Base-by-base conservation (phyloP, 2,888 invertebrate species). In the Dicyrtomina minuta region DNA sequence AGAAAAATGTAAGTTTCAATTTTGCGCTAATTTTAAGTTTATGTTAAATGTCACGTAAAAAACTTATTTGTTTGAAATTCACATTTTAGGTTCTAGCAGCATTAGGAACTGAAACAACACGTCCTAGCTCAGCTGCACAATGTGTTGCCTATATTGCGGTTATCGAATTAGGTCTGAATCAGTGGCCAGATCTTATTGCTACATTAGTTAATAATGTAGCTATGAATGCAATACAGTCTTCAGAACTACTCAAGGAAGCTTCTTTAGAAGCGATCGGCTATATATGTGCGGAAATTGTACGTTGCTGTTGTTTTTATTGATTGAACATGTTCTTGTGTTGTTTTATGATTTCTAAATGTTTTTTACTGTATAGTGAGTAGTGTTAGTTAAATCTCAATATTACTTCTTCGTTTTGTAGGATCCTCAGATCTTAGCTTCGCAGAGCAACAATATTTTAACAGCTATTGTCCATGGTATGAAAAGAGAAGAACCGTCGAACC, bases 401-500 rank as follows among this genome's bases (percentile, higher is more conserved):
- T n/a, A n/a, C 33, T 44, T 55, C 10, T 53, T 60, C 10, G 49
- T 68, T 41, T 75, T 74, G 17, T 70, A 82, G 82, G 91, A 95
- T 80, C 92, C 94, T 66, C 94, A 95, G 79, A 93, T 96, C 27
- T 84, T 99, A 76, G 90, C 93, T 72, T 85, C 90, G 70, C 94
- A 96, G 81, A 93, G 96, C 33, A 98, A 99, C 84, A 91, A 92
- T 79, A 98, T 99, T 79, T 86, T 99, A 68, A 99, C 99, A 24
- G 99, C 99, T 22, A 99, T 99, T 79, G 95, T 99, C 66, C 95
- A 97, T 83, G 98, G 98, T 15, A 99, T 99, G 98, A 88, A 96
- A 75, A 91, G 91, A 78, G 90, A 90, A 70, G 96, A 96, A 81
- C 89, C 93, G 0, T 95, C 94, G 81, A 91, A 90, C 81, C 91